These are phyloP conservation scores for Troilus luridus DNA, from an alignment of 2,888 invertebrate species.

Conservation along the genomic window DNA sequence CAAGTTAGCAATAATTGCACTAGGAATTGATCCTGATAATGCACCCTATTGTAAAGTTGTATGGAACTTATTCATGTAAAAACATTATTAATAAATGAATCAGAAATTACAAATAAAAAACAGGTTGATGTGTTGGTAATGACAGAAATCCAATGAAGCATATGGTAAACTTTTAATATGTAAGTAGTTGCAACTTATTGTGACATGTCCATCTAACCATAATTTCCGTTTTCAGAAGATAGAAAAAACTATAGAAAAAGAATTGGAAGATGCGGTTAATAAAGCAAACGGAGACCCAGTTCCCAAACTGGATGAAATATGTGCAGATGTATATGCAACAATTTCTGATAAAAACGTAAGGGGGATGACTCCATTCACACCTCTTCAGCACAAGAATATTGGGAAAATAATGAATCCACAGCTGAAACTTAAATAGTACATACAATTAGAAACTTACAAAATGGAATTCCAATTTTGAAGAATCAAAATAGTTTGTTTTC, in stretches of 20 bases:
- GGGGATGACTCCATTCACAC: conserved; percentile 13
- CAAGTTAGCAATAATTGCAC: too few species aligned
- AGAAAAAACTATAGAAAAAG: conserved; percentile 86
- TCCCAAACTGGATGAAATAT: conserved; percentile 81
- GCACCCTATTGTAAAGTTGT: too few species aligned
- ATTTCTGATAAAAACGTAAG: background rate
- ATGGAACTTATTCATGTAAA: too few species aligned
- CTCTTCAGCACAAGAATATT: conserved; percentile 30
- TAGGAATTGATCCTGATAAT: too few species aligned
- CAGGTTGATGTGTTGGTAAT: too few species aligned
- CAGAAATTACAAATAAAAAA: too few species aligned
- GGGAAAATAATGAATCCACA: conserved; percentile 23
- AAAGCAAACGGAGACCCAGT: conserved; percentile 84
- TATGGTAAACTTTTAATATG: too few species aligned
- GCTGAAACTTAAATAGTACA: background rate
- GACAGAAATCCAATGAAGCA: too few species aligned
- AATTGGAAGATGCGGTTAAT: conserved; percentile 88
- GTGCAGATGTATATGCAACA: conserved; percentile 80
- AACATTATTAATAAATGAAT: too few species aligned
- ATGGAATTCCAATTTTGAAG: background rate
- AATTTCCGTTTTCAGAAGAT: conserved; percentile 69
- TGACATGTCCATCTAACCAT: background rate
- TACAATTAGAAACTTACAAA: background rate
- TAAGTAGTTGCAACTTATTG: too few species aligned
- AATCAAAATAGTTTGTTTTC: background rate